Conservation (phyloP, 1,140 invertebrate species). For the Formica exsecta region DNA sequence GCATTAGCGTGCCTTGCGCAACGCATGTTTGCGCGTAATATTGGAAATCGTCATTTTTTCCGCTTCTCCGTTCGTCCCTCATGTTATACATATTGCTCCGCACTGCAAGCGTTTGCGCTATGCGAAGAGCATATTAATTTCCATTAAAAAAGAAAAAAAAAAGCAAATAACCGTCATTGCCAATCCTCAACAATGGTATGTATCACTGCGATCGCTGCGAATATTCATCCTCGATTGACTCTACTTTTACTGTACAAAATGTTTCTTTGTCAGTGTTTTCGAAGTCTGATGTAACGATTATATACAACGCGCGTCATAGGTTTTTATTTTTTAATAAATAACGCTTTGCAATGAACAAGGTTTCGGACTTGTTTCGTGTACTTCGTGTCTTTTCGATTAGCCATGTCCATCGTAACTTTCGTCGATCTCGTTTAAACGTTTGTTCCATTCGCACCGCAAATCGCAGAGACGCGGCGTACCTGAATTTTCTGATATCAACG, state of each 20-base stretch:
- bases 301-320: too few species aligned
- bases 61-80: too few species aligned
- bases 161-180: neutral
- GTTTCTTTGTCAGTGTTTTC: neutral
- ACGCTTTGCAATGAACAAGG: too few species aligned
- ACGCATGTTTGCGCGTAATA: neutral
- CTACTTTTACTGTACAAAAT: neutral
- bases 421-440: constrained; percentile 30
- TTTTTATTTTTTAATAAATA: neutral
- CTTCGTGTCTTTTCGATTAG: constrained; percentile 6
- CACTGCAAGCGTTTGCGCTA: neutral
- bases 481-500: constrained; percentile 64
- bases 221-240: neutral
- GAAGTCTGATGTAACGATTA: neutral
- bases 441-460: constrained; percentile 22
- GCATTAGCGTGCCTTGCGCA: neutral
- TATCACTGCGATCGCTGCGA: neutral
- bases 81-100: neutral
- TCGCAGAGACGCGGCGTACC: neutral
- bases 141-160: too few species aligned
- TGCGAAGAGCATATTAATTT: neutral
- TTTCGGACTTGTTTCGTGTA: neutral
- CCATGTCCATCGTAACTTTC: constrained; percentile 19
- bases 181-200: neutral
- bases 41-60: constrained; percentile 30